These are phyloP conservation scores for Sterrhoptilus dennistouni DNA, from an alignment of 2,113 vertebrate genomes.

Conservation along the genomic window DNA sequence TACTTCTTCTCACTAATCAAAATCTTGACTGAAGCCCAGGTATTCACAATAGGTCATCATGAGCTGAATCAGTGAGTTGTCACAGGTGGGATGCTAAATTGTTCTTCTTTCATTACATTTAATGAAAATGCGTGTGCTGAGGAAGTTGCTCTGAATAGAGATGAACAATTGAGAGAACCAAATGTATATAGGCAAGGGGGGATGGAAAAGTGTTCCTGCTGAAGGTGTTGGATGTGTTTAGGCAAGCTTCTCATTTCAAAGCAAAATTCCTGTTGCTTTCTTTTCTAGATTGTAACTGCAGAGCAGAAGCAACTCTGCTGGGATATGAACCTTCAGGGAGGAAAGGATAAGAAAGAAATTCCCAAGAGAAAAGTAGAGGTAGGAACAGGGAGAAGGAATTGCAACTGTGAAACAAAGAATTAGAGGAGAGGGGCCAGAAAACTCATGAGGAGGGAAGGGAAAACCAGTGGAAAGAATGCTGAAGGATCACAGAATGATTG, in stretches of 20 bases:
- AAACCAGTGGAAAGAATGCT: neutral
- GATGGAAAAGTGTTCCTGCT: neutral
- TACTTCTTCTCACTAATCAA: conserved; percentile 51
- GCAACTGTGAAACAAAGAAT: neutral
- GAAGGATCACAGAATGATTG: neutral
- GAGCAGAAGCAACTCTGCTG: neutral
- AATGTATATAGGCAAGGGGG: neutral
- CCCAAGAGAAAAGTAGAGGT: neutral
- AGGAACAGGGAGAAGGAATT: neutral
- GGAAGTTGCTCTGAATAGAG: conserved; percentile 45
- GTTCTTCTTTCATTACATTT: conserved; percentile 58
- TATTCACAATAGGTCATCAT: conserved; percentile 52
- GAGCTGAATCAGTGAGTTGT: conserved; percentile 52
- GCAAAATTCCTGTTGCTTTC: neutral
- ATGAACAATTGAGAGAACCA: conserved; percentile 19
- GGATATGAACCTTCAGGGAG: neutral
- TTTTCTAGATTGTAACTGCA: neutral
- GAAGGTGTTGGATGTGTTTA: neutral
- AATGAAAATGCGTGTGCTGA: conserved; percentile 19
- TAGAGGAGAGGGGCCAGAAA: neutral
- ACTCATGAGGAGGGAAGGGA: neutral
- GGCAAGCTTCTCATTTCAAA: conserved; percentile 13
- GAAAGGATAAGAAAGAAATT: neutral
- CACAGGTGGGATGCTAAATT: conserved; percentile 60
- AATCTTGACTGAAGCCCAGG: conserved; percentile 47